Base-by-base conservation (phyloP, 2,797 vertebrate species). In the Enteromius radiatus region DNA sequence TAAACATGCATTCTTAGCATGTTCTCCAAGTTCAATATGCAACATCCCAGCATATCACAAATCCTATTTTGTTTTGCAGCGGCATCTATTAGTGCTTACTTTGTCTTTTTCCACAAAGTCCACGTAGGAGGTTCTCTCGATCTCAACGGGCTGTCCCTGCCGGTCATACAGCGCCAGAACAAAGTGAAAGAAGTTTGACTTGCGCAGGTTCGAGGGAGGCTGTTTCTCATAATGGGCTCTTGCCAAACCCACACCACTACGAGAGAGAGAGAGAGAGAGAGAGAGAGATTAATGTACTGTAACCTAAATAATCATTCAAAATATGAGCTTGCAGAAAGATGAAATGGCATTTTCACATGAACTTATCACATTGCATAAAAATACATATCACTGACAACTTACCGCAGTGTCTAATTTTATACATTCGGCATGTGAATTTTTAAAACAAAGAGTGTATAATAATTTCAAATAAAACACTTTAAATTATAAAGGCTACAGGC, bases 101-200 rank as follows among this genome's bases (percentile, higher is more conserved):
- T 96, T 96, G 90, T 98, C 97, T 90, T 98, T 98, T 90, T 98
- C 97, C 93, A 99, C 97, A 64, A 99, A 99, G 94, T 97, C 97
- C 10, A 99, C 89, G 89, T 97, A 99, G 90, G 97, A 96, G 0
- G 97, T 97, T 90, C 97, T 95, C 95, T 98, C 97, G 64, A 98
- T 97, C 94, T 99, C 97, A 78, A 98, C 97, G 0, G 97, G 97
- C 91, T 98, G 97, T 7, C 97, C 97, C 91, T 98, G 97, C 0
- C 97, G 94, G 93, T 97, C 97, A 52, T 98, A 98, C 92, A 98
- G 95, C 79, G 97, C 97, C 93, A 98, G 89, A 7, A 98, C 97
- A 0, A 97, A 98, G 93, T 98, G 97, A 93, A 98, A 98, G 95
- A 98, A 98, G 94, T 98, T 98, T 94, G 97, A 98, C 90, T 98